Percentiles rank a stretch among this genome's conserved stretches.
phyloP scores from a whole-genome alignment of 2,797 vertebrate species.

The Sebastes diaconus region DNA sequence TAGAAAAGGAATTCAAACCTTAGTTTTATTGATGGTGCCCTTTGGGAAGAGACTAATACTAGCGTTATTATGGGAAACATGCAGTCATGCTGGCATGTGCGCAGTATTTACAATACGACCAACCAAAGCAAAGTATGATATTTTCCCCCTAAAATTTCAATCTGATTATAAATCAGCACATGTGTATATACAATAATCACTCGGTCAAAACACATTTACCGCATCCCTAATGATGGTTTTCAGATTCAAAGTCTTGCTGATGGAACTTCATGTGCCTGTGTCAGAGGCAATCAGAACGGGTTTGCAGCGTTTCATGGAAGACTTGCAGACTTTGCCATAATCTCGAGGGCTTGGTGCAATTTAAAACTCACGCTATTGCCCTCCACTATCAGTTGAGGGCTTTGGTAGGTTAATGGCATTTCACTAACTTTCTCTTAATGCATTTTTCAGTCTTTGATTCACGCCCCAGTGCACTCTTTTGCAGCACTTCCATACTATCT shows the following conservation, averaged over 20 bases:
- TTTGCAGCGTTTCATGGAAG: constrained; percentile 70
- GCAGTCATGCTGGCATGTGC: constrained; percentile 57
- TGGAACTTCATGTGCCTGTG: constrained; percentile 67
- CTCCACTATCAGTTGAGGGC: constrained; percentile 77
- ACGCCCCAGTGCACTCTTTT: constrained; percentile 73
- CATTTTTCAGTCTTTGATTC: constrained; percentile 78
- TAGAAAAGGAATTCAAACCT: constrained; percentile 57
- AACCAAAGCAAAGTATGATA: constrained; percentile 54
- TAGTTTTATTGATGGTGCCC: constrained; percentile 60
- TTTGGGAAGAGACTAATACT: constrained; percentile 61
- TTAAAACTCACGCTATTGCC: constrained; percentile 76
- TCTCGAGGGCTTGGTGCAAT: constrained; percentile 78
- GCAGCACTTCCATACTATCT: constrained; percentile 72
- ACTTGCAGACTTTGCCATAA: constrained; percentile 72
- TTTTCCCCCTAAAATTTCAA: constrained; percentile 53
- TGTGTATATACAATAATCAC: constrained; percentile 76
- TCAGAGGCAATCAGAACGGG: constrained; percentile 76
- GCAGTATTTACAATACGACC: constrained; percentile 65
- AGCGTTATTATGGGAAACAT: constrained; percentile 64
- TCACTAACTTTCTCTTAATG: constrained; percentile 80
- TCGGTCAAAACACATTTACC: constrained; percentile 69
- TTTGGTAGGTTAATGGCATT: constrained; percentile 83
- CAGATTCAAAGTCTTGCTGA: constrained; percentile 67
- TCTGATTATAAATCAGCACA: constrained; percentile 70
- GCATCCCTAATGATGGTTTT: constrained; percentile 75